Conservation (phyloP, 2,797 vertebrate genomes). For the Bradypodion ventrale region DNA sequence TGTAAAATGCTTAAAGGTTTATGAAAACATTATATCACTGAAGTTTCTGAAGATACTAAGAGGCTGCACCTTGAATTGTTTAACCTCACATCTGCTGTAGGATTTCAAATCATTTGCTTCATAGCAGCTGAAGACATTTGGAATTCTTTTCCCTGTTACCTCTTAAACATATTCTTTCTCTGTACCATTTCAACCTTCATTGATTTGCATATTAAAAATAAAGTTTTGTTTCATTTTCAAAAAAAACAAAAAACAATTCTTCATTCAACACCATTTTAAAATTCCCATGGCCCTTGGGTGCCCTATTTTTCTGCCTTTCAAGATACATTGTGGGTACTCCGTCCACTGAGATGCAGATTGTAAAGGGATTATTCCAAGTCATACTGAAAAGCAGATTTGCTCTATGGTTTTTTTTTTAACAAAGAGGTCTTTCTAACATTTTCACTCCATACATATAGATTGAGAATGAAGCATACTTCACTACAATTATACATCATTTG, state of each 20-base stretch:
- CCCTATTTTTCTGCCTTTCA: neutral
- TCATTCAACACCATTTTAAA: neutral
- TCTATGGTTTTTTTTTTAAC: neutral
- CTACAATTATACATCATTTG: neutral
- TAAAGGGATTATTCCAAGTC: neutral
- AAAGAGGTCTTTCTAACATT: neutral
- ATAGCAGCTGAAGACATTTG: neutral
- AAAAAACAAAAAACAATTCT: neutral
- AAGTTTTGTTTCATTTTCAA: too few species aligned
- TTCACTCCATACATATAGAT: neutral
- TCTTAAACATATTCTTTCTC: neutral
- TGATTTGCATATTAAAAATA: neutral
- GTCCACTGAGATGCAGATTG: rapidly evolving
- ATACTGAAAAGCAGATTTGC: neutral
- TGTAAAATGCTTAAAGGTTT: too few species aligned
- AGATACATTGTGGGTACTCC: neutral
- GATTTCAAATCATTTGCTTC: too few species aligned
- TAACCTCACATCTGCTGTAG: too few species aligned
- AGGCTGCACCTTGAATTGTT: too few species aligned
- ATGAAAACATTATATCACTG: too few species aligned
- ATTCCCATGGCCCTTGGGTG: neutral
- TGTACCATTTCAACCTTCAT: neutral
- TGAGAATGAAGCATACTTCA: neutral
- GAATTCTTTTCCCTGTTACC: neutral
- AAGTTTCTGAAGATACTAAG: too few species aligned